Percentiles rank a stretch among this genome's conserved stretches.
Conservation (phyloP, 1,140 invertebrate genomes). For the Lasaia peninsularis region DNA sequence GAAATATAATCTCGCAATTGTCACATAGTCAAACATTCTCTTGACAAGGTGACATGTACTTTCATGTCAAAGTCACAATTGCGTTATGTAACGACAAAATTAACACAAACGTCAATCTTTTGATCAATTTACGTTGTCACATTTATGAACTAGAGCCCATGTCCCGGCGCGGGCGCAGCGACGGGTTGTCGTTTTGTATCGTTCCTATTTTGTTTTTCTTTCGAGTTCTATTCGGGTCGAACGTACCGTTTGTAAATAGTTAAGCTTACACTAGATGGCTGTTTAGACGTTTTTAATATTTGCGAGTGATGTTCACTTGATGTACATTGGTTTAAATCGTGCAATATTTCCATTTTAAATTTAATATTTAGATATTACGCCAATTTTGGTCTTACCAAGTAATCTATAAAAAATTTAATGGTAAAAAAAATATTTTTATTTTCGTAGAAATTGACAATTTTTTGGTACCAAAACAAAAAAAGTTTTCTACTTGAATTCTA, state of each 20-base stretch:
- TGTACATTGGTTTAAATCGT: background rate
- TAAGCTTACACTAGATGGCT: slow-evolving; percentile 60
- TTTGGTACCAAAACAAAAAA: too few species aligned
- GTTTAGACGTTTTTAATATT: slow-evolving; percentile 35
- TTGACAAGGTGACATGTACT: background rate
- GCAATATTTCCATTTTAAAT: background rate
- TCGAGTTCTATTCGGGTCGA: slow-evolving; percentile 73
- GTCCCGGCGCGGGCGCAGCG: slow-evolving; percentile 20
- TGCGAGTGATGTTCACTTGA: slow-evolving; percentile 22
- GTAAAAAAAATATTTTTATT: too few species aligned
- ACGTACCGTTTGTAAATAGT: slow-evolving; percentile 70
- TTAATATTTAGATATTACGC: too few species aligned
- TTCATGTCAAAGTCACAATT: background rate
- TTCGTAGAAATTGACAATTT: too few species aligned
- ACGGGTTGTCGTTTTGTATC: slow-evolving; percentile 66
- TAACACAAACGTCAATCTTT: too few species aligned
- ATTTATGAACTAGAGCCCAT: slow-evolving; percentile 7
- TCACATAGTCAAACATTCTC: too few species aligned
- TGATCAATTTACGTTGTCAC: too few species aligned
- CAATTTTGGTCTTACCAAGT: too few species aligned
- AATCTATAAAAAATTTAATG: too few species aligned
- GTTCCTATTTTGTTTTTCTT: slow-evolving; percentile 76
- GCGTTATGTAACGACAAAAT: too few species aligned
- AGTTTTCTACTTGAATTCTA: too few species aligned
- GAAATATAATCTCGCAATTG: too few species aligned